These are phyloP conservation scores for Agrotis segetum DNA, from an alignment of 2,888 invertebrate species.

Conservation along the genomic window DNA sequence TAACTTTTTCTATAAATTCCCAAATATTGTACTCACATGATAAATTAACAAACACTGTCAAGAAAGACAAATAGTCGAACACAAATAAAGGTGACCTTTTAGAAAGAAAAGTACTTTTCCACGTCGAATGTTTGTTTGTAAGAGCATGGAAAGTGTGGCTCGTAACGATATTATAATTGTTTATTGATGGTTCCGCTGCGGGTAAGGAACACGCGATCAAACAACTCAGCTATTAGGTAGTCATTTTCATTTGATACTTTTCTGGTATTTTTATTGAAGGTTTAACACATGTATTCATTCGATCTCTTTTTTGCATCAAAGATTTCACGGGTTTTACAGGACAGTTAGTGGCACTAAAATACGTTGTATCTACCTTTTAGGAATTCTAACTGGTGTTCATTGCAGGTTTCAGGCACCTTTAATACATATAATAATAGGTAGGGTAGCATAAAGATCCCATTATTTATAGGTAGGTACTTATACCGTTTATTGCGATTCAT, in stretches of 20 bases:
- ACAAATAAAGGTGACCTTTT: conserved; percentile 30
- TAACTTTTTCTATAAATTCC: background rate
- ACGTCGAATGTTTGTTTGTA: conserved; percentile 18
- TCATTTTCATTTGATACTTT: conserved; percentile 21
- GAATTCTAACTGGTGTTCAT: conserved; percentile 35
- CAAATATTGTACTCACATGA: background rate
- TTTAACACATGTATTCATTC: background rate
- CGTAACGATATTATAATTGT: conserved; percentile 64
- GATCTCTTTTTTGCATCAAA: conserved; percentile 27
- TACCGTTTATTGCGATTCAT: background rate
- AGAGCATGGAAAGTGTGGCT: conserved; percentile 25
- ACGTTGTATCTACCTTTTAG: conserved; percentile 6
- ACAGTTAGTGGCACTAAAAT: conserved; percentile 23
- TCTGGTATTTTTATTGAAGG: background rate
- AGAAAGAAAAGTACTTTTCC: conserved; percentile 30
- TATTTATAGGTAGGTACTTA: background rate
- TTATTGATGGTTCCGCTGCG: conserved; percentile 54
- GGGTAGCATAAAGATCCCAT: background rate
- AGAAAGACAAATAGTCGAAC: conserved; percentile 24
- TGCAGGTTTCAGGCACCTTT: conserved; percentile 10
- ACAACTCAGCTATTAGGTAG: conserved; percentile 21
- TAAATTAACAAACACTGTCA: conserved; percentile 7
- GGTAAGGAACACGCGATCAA: conserved; percentile 48
- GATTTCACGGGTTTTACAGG: background rate
- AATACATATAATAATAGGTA: background rate